Conservation (phyloP, 1,140 invertebrate species). For the roundworm (Caenorhabditis elegans) region WBcel235 BX284605.5:12890001-12890500, state of each 20-base stretch:
- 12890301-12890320: background rate
- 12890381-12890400: too few relatives aligned
- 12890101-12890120: too few relatives aligned
- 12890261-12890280: background rate
- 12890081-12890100: too few relatives aligned
- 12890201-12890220: background rate
- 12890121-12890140: too few relatives aligned
- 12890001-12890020: too few relatives aligned
- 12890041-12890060: too few relatives aligned
- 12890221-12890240: conserved; percentile 4
- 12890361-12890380: too few relatives aligned
- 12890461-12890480: background rate
- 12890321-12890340: conserved; percentile 8
- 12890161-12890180: background rate
- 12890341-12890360: background rate
- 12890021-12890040: too few relatives aligned
- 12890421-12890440: background rate
- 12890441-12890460: background rate
- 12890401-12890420: background rate
- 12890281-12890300: background rate
- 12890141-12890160: too few relatives aligned
- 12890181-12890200: background rate
- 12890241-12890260: background rate
- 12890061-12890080: too few relatives aligned
- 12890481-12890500: background rate